Conservation (phyloP, 53 echinoderm and acorn worm genomes). For the Paracentrotus lividus region DNA sequence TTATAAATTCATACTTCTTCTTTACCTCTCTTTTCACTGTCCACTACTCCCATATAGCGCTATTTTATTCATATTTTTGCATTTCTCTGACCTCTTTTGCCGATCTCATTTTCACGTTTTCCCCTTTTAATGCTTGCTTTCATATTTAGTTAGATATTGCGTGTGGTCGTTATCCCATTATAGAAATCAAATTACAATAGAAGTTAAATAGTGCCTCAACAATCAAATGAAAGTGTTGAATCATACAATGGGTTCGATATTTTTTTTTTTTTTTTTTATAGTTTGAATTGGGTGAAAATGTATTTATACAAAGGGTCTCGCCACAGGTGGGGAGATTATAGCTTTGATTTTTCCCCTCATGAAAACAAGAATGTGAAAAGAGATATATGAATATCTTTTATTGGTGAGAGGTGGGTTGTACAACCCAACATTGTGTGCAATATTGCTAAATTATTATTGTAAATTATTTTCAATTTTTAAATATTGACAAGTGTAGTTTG, state of each 20-base stretch:
- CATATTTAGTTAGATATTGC: neutral
- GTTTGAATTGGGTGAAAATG: neutral
- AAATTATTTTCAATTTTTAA: too few species aligned
- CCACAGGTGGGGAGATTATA: conserved; percentile 3
- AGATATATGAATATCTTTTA: neutral
- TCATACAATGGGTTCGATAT: conserved; percentile 17
- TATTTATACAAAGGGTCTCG: neutral
- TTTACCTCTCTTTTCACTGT: neutral
- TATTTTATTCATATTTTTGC: neutral
- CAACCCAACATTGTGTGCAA: too few species aligned
- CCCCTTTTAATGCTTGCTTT: neutral
- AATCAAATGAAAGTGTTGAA: conserved; percentile 11
- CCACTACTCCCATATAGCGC: neutral
- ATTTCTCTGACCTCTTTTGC: neutral
- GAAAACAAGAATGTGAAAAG: too few species aligned
- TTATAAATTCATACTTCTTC: neutral
- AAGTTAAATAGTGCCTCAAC: conserved; percentile 1
- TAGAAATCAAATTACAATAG: neutral
- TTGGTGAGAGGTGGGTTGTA: too few species aligned
- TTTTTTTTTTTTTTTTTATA: neutral
- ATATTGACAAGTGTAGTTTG: too few species aligned
- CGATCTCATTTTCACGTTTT: neutral
- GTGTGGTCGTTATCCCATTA: conserved; percentile 19
- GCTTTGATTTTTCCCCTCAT: neutral
- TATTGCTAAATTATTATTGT: too few species aligned